Evolutionary conservation across 2,797 vertebrate species (phyloP).

Genomic region (Melanotaenia boesemani): DNA sequence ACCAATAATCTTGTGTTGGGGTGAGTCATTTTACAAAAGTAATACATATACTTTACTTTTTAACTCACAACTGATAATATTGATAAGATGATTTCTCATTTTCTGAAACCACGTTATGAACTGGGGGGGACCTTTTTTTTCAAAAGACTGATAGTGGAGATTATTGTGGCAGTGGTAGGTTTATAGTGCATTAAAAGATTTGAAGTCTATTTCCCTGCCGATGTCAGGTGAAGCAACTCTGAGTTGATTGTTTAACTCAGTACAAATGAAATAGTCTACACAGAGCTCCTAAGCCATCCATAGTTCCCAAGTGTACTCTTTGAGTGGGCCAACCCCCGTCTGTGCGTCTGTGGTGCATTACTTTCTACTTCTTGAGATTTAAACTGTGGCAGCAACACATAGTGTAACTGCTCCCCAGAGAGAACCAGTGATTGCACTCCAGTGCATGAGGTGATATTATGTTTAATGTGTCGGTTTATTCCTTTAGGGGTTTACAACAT

Average conservation of each 20-base stretch:
- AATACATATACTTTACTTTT: slow-evolving; percentile 40
- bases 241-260: slow-evolving; percentile 36
- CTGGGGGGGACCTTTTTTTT: neutral
- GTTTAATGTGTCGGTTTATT: slow-evolving; percentile 80
- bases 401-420: slow-evolving; percentile 77
- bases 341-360: slow-evolving; percentile 58
- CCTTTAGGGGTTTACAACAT: slow-evolving; percentile 77
- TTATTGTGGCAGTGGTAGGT: slow-evolving; percentile 5
- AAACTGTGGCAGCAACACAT: slow-evolving; percentile 75
- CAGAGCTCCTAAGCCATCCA: slow-evolving; percentile 36
- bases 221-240: slow-evolving; percentile 25
- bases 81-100: slow-evolving; percentile 30
- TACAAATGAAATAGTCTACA: slow-evolving; percentile 40
- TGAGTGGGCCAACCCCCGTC: slow-evolving; percentile 58
- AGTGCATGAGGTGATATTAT: slow-evolving; percentile 80
- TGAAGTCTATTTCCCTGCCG: slow-evolving; percentile 27
- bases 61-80: slow-evolving; percentile 42
- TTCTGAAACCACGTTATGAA: neutral
- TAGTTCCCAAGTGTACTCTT: slow-evolving; percentile 60
- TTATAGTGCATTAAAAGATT: slow-evolving; percentile 23
- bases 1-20: slow-evolving; percentile 16
- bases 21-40: slow-evolving; percentile 35
- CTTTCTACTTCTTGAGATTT: slow-evolving; percentile 75
- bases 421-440: slow-evolving; percentile 74
- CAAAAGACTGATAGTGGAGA: neutral